phyloP scores from a whole-genome alignment of 2,888 invertebrate genomes.

The Eupelmus urozonus region DNA sequence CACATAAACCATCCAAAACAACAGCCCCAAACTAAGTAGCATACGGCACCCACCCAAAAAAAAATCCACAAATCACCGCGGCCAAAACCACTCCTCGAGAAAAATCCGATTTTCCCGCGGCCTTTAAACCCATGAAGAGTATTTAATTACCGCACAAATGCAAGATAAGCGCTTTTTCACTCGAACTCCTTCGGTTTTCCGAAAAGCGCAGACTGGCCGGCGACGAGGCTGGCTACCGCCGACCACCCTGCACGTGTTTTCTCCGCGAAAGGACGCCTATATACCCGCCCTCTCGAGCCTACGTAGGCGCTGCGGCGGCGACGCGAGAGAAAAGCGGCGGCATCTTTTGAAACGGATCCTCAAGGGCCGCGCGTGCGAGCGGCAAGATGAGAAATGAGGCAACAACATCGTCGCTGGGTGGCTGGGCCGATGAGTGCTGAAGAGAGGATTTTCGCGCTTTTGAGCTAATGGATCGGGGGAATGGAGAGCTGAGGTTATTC shows the following conservation, averaged over 20 bases:
- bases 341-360: constrained; percentile 43
- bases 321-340: constrained; percentile 18
- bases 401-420: constrained; percentile 2
- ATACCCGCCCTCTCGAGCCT: neutral
- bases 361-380: neutral
- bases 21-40: too few species aligned
- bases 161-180: constrained; percentile 14
- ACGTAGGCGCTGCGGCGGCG: neutral
- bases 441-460: constrained; percentile 56
- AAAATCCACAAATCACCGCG: constrained; percentile 10
- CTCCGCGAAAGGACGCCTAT: neutral
- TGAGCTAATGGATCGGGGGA: constrained; percentile 10
- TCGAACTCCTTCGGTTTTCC: constrained; percentile 11
- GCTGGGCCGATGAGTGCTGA: neutral
- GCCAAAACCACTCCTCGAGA: neutral
- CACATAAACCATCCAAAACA: too few species aligned
- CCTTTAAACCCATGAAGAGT: constrained; percentile 8
- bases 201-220: constrained; percentile 6
- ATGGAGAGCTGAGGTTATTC: neutral
- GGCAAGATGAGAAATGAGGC: constrained; percentile 23
- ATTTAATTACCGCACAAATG: neutral
- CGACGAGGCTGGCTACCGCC: neutral
- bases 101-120: neutral
- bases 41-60: too few species aligned
- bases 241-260: constrained; percentile 45